These are phyloP conservation scores for Gobionotothen gibberifrons DNA, from an alignment of 2,797 vertebrate species.

Conservation along the genomic window DNA sequence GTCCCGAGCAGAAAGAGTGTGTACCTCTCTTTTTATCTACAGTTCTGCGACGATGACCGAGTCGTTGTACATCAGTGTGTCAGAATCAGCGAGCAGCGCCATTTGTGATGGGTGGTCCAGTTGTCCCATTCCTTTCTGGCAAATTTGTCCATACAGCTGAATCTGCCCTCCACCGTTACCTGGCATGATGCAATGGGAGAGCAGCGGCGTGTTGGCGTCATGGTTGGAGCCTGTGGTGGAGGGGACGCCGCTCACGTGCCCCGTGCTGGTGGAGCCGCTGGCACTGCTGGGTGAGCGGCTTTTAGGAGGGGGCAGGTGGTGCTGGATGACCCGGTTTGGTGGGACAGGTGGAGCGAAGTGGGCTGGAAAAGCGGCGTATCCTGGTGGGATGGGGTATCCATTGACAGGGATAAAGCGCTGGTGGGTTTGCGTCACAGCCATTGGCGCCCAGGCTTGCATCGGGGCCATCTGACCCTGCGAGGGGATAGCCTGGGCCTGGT, in stretches of 20 bases:
- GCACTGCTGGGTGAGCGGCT: slow-evolving; percentile 98
- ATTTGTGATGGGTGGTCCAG: slow-evolving; percentile 90
- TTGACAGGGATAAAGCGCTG: slow-evolving; percentile 97
- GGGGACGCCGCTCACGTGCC: slow-evolving; percentile 93
- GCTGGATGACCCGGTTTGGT: slow-evolving; percentile 91
- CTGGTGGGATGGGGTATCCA: slow-evolving; percentile 94
- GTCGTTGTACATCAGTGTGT: slow-evolving; percentile 91
- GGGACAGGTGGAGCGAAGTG: slow-evolving; percentile 87
- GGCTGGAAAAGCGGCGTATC: slow-evolving; percentile 95
- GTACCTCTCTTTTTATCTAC: slow-evolving; percentile 74
- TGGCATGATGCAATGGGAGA: slow-evolving; percentile 93
- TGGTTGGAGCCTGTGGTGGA: slow-evolving; percentile 98
- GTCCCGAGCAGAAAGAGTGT: slow-evolving; percentile 34
- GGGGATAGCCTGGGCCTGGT: slow-evolving; percentile 88
- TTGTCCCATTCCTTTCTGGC: slow-evolving; percentile 89
- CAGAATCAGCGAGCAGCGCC: slow-evolving; percentile 88
- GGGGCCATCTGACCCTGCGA: slow-evolving; percentile 86
- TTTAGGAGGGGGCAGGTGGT: slow-evolving; percentile 97
- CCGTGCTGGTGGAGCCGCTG: slow-evolving; percentile 98
- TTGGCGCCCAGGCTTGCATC: slow-evolving; percentile 88
- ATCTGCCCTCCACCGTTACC: slow-evolving; percentile 79
- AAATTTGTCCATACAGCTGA: slow-evolving; percentile 90
- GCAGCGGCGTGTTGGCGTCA: slow-evolving; percentile 95
- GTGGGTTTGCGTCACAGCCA: slow-evolving; percentile 89
- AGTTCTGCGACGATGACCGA: slow-evolving; percentile 93